Conservation (phyloP, 2,797 vertebrate genomes). For the Lutjanus argentimaculatus region DNA sequence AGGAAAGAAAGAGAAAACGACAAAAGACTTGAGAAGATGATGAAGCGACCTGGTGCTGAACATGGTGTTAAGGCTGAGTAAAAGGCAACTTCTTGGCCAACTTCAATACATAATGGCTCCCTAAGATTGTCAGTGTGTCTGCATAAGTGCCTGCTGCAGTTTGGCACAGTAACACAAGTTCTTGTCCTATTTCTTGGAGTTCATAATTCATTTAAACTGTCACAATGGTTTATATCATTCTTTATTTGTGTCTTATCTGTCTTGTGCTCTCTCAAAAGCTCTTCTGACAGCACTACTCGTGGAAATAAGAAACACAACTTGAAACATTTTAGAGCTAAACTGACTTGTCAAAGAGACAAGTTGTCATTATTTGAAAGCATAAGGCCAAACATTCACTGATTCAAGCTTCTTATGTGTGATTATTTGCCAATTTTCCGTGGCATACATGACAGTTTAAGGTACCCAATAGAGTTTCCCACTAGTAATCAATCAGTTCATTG, state of each 20-base stretch:
- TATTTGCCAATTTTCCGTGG: neutral
- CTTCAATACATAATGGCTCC: neutral
- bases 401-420: neutral
- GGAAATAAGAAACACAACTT: neutral
- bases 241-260: constrained; percentile 9
- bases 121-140: neutral
- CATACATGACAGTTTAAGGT: neutral
- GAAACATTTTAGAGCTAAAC: constrained; percentile 4
- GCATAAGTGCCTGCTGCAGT: neutral
- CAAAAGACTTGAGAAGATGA: constrained; percentile 28
- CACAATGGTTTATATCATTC: constrained; percentile 6
- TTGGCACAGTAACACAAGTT: constrained; percentile 3
- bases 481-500: too few species aligned
- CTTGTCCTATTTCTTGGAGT: constrained; percentile 13
- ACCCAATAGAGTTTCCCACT: neutral
- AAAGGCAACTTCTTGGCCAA: constrained; percentile 19
- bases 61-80: constrained; percentile 5
- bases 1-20: constrained; percentile 26
- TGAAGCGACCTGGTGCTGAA: constrained; percentile 9
- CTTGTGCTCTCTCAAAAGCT: constrained; percentile 4
- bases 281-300: neutral
- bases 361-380: neutral
- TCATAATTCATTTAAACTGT: constrained; percentile 15
- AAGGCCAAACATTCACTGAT: neutral
- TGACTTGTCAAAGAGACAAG: neutral